phyloP scores from a whole-genome alignment of 2,888 invertebrate species.

The Priocnemis perturbator region DNA sequence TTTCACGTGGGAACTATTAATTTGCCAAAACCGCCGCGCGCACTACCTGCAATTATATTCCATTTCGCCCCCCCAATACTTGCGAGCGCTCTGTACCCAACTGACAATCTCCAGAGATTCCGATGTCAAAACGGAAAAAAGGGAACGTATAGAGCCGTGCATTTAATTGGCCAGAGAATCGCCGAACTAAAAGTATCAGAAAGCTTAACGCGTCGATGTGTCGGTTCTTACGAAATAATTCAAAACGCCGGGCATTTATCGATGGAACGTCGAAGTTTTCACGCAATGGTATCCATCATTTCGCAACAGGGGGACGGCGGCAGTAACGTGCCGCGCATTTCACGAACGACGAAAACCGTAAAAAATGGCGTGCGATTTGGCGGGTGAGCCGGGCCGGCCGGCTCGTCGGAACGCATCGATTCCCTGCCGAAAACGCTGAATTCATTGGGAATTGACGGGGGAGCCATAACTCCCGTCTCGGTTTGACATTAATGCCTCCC shows the following conservation, averaged over 20 bases:
- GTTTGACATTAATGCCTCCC: constrained; percentile 75
- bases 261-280: constrained; percentile 30
- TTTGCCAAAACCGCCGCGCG: too few relatives aligned
- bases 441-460: constrained; percentile 76
- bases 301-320: constrained; percentile 21
- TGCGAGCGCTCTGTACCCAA: too few relatives aligned
- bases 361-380: constrained; percentile 41
- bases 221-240: constrained; percentile 5
- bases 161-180: not conserved
- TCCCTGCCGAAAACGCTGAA: constrained; percentile 74
- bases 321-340: constrained; percentile 36
- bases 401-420: constrained; percentile 70
- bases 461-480: constrained; percentile 75
- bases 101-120: too few relatives aligned
- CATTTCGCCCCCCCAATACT: too few relatives aligned
- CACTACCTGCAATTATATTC: too few relatives aligned
- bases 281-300: constrained; percentile 32
- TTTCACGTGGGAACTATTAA: constrained; percentile 13
- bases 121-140: too few relatives aligned
- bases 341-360: constrained; percentile 37
- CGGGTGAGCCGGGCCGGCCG: constrained; percentile 16
- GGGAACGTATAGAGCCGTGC: too few relatives aligned
- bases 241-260: constrained; percentile 11
- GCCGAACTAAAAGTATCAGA: constrained; percentile 1
- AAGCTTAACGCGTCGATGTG: not conserved